Conservation (phyloP, 1,140 invertebrate species). For the Drepana arcuata region DNA sequence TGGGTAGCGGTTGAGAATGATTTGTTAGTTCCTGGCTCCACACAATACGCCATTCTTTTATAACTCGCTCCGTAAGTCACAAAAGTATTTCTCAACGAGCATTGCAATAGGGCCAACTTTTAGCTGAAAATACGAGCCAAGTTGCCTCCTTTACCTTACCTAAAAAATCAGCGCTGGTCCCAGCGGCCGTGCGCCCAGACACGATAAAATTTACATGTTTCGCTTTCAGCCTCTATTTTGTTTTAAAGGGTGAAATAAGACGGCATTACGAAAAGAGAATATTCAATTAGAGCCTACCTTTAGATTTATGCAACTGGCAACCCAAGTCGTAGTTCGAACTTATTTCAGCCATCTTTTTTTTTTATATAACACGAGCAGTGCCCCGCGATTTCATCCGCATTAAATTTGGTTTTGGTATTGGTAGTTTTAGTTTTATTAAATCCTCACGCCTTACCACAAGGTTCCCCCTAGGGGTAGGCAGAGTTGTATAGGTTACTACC, state of each 20-base stretch:
- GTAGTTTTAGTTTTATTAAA: too few species aligned
- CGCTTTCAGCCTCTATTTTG: slow-evolving; percentile 64
- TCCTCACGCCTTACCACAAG: too few species aligned
- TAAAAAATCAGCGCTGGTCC: slow-evolving; percentile 49
- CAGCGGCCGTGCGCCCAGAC: slow-evolving; percentile 41
- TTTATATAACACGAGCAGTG: too few species aligned
- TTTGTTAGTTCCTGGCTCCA: slow-evolving; percentile 41
- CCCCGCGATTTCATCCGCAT: too few species aligned
- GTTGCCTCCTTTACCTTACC: slow-evolving; percentile 52
- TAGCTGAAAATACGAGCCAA: slow-evolving; percentile 60
- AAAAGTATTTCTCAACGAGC: slow-evolving; percentile 52
- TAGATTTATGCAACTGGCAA: slow-evolving; percentile 53
- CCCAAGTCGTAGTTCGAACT: slow-evolving; percentile 31
- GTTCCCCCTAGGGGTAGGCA: too few species aligned
- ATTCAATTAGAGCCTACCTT: slow-evolving; percentile 65
- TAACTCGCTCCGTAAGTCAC: slow-evolving; percentile 52
- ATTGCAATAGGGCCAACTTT: slow-evolving; percentile 52
- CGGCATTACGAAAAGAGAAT: slow-evolving; percentile 62
- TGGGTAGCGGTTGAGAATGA: slow-evolving; percentile 34
- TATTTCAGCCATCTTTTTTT: slow-evolving; percentile 32
- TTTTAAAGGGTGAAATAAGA: slow-evolving; percentile 68
- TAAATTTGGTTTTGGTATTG: too few species aligned
- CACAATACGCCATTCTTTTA: slow-evolving; percentile 48
- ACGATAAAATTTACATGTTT: slow-evolving; percentile 69
- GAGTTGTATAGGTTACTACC: too few species aligned